Conservation (phyloP, 1,140 invertebrate genomes). For the Drosophila oshimai region DNA sequence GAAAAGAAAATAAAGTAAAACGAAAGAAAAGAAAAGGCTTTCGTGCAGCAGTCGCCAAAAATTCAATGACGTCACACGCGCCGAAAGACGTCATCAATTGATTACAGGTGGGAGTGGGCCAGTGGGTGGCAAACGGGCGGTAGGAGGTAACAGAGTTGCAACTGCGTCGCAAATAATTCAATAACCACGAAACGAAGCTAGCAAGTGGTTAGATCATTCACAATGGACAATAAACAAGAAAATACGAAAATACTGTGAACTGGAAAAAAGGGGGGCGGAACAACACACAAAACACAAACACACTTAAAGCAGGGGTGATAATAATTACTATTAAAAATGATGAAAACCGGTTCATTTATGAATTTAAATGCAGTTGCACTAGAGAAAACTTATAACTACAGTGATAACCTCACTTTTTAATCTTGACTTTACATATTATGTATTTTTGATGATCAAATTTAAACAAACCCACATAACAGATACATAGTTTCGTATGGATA, state of each 20-base stretch:
- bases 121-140: slow-evolving; percentile 5
- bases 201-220: slow-evolving; percentile 72
- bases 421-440: too few species aligned
- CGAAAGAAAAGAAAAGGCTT: slow-evolving; percentile 19
- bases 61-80: slow-evolving; percentile 27
- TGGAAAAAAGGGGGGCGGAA: slow-evolving; percentile 20
- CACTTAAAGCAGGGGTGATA: not conserved
- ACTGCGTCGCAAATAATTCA: slow-evolving; percentile 57
- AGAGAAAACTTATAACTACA: too few species aligned
- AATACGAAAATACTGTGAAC: slow-evolving; percentile 1
- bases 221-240: slow-evolving; percentile 28
- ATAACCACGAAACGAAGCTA: slow-evolving; percentile 45
- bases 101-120: slow-evolving; percentile 63
- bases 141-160: slow-evolving; percentile 43
- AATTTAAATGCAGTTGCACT: too few species aligned
- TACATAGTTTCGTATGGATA: too few species aligned
- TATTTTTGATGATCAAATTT: too few species aligned
- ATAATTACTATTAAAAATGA: not conserved
- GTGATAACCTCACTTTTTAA: too few species aligned
- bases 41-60: slow-evolving; percentile 26
- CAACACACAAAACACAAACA: not conserved
- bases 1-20: slow-evolving; percentile 2
- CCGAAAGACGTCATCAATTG: slow-evolving; percentile 66
- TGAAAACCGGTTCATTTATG: not conserved
- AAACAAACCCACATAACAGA: too few species aligned